Evolutionary conservation across 2,797 vertebrate genomes (phyloP).

Genomic region (Erpetoichthys calabaricus): DNA sequence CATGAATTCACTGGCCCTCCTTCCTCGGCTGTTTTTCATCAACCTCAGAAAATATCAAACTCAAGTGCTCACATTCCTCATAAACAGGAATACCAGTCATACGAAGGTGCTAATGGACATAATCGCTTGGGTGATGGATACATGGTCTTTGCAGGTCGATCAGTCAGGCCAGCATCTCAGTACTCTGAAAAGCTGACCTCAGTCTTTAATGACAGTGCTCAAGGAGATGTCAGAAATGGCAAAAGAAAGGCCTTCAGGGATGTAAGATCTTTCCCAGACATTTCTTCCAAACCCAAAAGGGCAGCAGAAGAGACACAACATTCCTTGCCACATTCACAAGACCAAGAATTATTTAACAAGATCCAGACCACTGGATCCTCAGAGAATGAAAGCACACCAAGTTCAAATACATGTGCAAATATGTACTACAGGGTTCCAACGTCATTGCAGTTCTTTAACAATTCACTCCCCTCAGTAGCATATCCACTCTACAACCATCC

Average conservation of each 20-base stretch:
- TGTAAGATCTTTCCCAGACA: conserved; percentile 21
- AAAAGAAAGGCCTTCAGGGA: conserved; percentile 48
- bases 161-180: conserved; percentile 32
- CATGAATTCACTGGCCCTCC: conserved; percentile 38
- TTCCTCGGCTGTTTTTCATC: conserved; percentile 43
- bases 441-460: too few species aligned
- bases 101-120: conserved; percentile 48
- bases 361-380: conserved; percentile 35
- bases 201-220: conserved; percentile 21
- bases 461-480: conserved; percentile 18
- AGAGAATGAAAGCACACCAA: too few species aligned
- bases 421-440: too few species aligned
- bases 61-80: conserved; percentile 38
- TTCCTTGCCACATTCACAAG: conserved; percentile 49
- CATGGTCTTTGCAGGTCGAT: conserved; percentile 33
- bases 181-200: conserved; percentile 32
- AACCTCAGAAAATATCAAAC: conserved; percentile 37
- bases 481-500: conserved; percentile 7
- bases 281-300: conserved; percentile 33
- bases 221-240: conserved; percentile 43
- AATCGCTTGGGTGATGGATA: conserved; percentile 44
- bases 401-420: too few species aligned
- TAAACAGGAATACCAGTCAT: conserved; percentile 37
- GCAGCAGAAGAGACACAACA: conserved; percentile 43
- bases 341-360: conserved; percentile 23